These are phyloP conservation scores for Dunckerocampus dactyliophorus DNA, from an alignment of 2,113 vertebrate species.

Conservation along the genomic window DNA sequence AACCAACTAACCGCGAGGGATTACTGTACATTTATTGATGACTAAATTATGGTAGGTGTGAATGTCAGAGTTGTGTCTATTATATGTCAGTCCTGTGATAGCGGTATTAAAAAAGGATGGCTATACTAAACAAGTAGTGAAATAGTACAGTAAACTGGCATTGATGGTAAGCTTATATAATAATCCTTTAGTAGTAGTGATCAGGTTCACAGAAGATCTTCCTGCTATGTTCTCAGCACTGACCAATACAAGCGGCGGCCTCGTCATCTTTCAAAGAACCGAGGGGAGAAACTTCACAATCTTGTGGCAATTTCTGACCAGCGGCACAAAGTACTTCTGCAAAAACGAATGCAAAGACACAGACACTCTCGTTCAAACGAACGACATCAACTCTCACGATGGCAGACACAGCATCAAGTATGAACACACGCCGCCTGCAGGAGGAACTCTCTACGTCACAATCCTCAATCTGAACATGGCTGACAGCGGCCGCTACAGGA, in stretches of 20 bases:
- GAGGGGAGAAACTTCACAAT: accelerated
- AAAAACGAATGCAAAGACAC: not conserved
- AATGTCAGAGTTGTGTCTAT: too few relatives aligned
- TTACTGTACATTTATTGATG: too few relatives aligned
- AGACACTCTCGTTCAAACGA: not conserved
- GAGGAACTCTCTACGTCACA: not conserved
- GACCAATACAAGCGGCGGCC: not conserved
- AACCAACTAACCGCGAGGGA: too few relatives aligned
- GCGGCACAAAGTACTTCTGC: not conserved
- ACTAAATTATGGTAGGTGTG: too few relatives aligned
- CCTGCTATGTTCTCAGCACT: not conserved
- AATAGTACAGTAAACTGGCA: too few relatives aligned
- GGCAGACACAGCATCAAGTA: slow-evolving; percentile 3
- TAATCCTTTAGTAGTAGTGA: too few relatives aligned
- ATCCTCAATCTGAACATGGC: not conserved
- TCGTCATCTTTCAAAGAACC: not conserved
- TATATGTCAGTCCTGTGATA: too few relatives aligned
- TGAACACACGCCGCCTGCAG: not conserved
- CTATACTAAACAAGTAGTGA: too few relatives aligned
- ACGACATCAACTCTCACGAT: accelerated
- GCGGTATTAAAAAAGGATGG: too few relatives aligned
- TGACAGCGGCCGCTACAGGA: not conserved
- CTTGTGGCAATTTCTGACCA: not conserved
- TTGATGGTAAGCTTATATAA: too few relatives aligned
- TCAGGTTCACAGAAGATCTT: not conserved